phyloP scores from a whole-genome alignment of 2,113 vertebrate species.

The Leptobrachium ailaonicum region DNA sequence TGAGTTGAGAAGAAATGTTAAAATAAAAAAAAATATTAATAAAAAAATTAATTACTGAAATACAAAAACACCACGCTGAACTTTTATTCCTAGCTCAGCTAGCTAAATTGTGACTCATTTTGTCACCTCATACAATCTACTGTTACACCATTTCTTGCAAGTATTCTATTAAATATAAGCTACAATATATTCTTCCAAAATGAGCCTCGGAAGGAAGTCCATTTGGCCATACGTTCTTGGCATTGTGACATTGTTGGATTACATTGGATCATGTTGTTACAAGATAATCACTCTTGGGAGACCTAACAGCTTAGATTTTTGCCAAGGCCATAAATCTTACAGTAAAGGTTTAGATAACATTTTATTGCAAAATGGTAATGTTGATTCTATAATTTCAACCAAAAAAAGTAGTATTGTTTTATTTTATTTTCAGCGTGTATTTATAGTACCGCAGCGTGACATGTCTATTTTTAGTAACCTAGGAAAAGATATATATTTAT shows the following conservation, averaged over 20 bases:
- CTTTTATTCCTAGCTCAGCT: no score
- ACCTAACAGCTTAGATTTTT: neutral
- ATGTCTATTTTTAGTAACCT: neutral
- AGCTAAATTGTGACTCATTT: no score
- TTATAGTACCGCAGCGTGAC: neutral
- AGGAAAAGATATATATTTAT: slow-evolving; percentile 17
- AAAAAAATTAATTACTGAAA: no score
- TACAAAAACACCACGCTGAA: no score
- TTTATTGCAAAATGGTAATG: slow-evolving; percentile 1
- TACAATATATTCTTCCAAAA: neutral
- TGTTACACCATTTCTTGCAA: no score
- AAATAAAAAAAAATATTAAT: no score
- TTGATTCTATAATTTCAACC: neutral
- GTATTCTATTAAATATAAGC: neutral
- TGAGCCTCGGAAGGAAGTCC: neutral
- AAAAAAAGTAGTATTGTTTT: neutral
- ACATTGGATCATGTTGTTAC: slow-evolving; percentile 13
- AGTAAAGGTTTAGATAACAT: neutral
- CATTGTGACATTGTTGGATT: slow-evolving; percentile 11
- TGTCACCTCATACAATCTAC: no score
- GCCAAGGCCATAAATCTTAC: slow-evolving; percentile 9
- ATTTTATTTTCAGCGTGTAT: neutral
- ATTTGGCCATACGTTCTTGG: slow-evolving; percentile 28
- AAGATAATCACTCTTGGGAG: slow-evolving; percentile 19
- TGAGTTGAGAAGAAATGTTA: no score